Conservation (phyloP, 2,797 vertebrate genomes). For the Botia kubotai region DNA sequence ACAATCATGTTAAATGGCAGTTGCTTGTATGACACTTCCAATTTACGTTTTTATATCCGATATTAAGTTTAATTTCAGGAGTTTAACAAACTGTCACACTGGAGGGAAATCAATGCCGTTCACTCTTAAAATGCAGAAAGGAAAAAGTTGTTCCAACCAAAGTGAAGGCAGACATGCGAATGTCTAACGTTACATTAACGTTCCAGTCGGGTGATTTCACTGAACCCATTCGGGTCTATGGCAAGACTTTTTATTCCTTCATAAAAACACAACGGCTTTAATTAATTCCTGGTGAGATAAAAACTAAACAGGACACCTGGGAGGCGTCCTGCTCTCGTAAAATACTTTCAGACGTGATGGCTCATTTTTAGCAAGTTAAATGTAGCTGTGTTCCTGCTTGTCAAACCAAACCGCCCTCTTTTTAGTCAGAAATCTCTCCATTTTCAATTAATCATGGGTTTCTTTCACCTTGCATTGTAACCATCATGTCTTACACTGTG, state of each 20-base stretch:
- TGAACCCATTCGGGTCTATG: slow-evolving; percentile 35
- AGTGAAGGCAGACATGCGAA: neutral
- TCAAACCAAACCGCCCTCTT: slow-evolving; percentile 48
- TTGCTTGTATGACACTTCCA: neutral
- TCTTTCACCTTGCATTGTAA: slow-evolving; percentile 17
- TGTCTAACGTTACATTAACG: slow-evolving; percentile 31
- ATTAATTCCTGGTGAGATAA: slow-evolving; percentile 54
- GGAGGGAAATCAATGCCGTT: slow-evolving; percentile 36
- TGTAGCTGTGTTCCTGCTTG: slow-evolving; percentile 29
- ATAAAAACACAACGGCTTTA: slow-evolving; percentile 48
- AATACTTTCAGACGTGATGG: slow-evolving; percentile 41
- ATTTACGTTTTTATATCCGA: neutral
- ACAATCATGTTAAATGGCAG: neutral
- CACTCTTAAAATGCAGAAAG: slow-evolving; percentile 31
- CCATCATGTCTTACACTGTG: slow-evolving; percentile 35
- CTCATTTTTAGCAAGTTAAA: slow-evolving; percentile 46
- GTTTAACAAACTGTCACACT: slow-evolving; percentile 43
- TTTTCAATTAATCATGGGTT: slow-evolving; percentile 35
- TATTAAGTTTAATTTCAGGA: slow-evolving; percentile 50
- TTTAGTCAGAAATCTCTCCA: slow-evolving; percentile 32
- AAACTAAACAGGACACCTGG: slow-evolving; percentile 34
- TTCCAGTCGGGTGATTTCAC: slow-evolving; percentile 51
- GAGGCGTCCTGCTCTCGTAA: slow-evolving; percentile 42
- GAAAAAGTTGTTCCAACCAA: slow-evolving; percentile 17
- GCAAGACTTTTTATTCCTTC: slow-evolving; percentile 52